A percentile compares a stretch with the other conserved stretches of the same genome.
phyloP scores from a whole-genome alignment of 2,797 vertebrate genomes.

The Distichodus sexfasciatus region DNA sequence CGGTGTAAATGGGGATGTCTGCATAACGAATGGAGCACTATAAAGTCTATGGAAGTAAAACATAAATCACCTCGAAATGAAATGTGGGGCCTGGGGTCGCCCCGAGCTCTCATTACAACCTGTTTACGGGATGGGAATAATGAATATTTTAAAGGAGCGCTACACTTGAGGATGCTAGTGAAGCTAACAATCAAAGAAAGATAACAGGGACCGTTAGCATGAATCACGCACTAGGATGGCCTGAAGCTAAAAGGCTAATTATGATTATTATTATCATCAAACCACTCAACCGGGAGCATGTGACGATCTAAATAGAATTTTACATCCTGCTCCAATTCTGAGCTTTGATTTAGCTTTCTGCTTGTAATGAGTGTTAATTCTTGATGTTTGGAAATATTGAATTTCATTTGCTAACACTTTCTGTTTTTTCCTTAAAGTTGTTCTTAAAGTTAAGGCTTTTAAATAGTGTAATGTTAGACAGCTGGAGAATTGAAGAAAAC shows the following conservation, averaged over 20 bases:
- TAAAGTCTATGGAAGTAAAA: background rate
- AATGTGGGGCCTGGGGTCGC: background rate
- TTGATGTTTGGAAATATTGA: background rate
- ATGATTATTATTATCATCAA: background rate
- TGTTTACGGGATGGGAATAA: background rate
- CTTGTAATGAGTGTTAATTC: background rate
- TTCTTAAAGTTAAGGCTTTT: too few relatives aligned
- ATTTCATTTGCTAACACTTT: background rate
- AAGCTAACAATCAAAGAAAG: background rate
- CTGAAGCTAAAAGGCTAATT: background rate
- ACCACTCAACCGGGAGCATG: background rate
- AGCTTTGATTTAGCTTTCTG: background rate
- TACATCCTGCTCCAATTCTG: background rate
- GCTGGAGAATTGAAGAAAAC: too few relatives aligned
- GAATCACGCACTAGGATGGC: too few relatives aligned
- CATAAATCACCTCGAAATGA: constrained; percentile 8
- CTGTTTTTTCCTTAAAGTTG: too few relatives aligned
- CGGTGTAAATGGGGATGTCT: constrained; percentile 27
- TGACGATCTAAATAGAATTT: background rate
- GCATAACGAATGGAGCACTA: constrained; percentile 14
- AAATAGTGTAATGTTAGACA: too few relatives aligned
- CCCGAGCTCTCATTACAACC: background rate
- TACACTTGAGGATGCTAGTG: too few relatives aligned
- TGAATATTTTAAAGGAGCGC: constrained; percentile 6
- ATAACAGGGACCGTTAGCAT: too few relatives aligned